Conservation (phyloP, 2,113 vertebrate genomes). For the Eonycteris spelaea region DNA sequence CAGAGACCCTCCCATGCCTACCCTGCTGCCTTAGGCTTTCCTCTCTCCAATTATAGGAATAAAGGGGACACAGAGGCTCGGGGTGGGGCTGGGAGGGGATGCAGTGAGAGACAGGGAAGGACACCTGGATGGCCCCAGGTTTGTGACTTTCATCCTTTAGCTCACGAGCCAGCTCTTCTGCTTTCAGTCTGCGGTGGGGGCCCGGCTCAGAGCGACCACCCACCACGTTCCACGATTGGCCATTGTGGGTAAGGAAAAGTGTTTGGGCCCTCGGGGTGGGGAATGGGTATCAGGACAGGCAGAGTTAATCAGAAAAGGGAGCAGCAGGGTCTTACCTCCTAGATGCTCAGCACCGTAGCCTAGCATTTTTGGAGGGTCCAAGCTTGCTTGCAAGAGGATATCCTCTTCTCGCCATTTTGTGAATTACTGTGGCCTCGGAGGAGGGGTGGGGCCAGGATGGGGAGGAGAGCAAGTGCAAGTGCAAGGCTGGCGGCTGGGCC, state of each 20-base stretch:
- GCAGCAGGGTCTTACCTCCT: neutral
- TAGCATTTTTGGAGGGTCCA: neutral
- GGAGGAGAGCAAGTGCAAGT: neutral
- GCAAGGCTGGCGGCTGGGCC: neutral
- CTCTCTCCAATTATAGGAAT: neutral
- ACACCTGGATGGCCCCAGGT: neutral
- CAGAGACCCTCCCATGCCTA: neutral
- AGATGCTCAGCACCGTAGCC: neutral
- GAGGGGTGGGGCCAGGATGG: slow-evolving; percentile 29
- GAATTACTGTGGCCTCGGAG: neutral
- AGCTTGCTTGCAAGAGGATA: neutral
- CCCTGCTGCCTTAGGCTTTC: neutral
- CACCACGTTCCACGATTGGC: neutral
- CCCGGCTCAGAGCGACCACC: neutral
- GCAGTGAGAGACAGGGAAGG: neutral
- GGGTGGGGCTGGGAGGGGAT: accelerated
- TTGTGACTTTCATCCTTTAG: neutral
- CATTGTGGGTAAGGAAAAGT: neutral
- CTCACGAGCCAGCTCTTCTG: neutral
- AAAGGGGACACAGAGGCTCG: neutral
- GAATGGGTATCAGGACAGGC: neutral
- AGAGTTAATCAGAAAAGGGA: too few relatives aligned
- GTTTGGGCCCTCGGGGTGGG: neutral
- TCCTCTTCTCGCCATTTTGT: neutral
- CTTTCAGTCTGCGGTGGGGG: neutral